A percentile compares a stretch with the other conserved stretches of the same genome.
Conservation (phyloP, 1,140 invertebrate genomes). For the Phymastichus coffea region DNA sequence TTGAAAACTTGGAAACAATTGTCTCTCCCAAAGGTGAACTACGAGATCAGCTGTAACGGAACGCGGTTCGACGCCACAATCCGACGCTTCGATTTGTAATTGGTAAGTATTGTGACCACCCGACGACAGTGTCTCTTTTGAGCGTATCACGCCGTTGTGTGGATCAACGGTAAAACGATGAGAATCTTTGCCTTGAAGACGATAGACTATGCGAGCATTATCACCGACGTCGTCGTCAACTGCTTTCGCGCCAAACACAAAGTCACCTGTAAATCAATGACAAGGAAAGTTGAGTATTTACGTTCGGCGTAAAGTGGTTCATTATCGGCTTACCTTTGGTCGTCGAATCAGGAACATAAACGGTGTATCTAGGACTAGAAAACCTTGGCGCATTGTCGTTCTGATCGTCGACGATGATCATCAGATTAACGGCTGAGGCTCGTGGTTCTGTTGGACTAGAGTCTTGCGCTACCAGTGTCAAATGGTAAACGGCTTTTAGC, state of each 20-base stretch:
- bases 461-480: slow-evolving; percentile 84
- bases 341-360: slow-evolving; percentile 78
- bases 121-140: slow-evolving; percentile 59
- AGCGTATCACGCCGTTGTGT: slow-evolving; percentile 81
- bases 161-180: slow-evolving; percentile 75
- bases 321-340: slow-evolving; percentile 59
- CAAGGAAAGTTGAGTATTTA: neutral
- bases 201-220: slow-evolving; percentile 79
- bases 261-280: slow-evolving; percentile 64
- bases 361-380: slow-evolving; percentile 67
- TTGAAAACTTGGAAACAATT: slow-evolving; percentile 72
- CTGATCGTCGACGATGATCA: slow-evolving; percentile 75
- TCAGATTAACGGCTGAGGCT: slow-evolving; percentile 78
- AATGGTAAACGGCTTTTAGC: slow-evolving; percentile 70
- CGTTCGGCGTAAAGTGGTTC: neutral
- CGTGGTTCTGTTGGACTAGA: slow-evolving; percentile 79
- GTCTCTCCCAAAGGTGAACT: slow-evolving; percentile 69
- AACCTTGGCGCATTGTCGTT: slow-evolving; percentile 89
- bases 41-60: slow-evolving; percentile 68
- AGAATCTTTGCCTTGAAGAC: slow-evolving; percentile 74
- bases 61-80: slow-evolving; percentile 65
- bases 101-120: slow-evolving; percentile 64
- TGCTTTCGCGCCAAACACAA: slow-evolving; percentile 86
- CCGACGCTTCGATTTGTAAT: slow-evolving; percentile 72
- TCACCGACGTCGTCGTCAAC: slow-evolving; percentile 75